Conservation (phyloP, 2,113 vertebrate species). For the Neopipo cinnamomea region DNA sequence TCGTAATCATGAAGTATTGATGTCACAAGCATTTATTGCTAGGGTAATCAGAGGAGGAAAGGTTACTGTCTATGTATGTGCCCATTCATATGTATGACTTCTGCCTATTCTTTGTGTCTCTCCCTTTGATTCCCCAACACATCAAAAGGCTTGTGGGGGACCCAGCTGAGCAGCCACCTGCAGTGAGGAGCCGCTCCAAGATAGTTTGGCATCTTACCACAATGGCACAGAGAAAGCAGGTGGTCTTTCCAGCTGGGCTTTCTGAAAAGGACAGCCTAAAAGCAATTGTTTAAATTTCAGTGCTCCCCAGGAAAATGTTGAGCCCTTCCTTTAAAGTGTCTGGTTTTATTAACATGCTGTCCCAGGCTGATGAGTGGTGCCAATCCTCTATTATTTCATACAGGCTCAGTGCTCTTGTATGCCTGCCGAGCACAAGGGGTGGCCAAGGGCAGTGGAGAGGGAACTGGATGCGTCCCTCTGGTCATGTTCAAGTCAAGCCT, state of each 20-base stretch:
- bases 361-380: neutral
- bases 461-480: neutral
- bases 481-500: neutral
- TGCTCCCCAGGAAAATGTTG: neutral
- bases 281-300: slow-evolving; percentile 28
- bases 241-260: neutral
- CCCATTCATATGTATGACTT: slow-evolving; percentile 46
- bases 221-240: slow-evolving; percentile 19
- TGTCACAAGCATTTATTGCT: slow-evolving; percentile 48
- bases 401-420: accelerated
- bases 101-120: neutral
- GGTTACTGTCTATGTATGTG: slow-evolving; percentile 32
- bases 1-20: slow-evolving; percentile 54
- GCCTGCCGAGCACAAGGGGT: neutral
- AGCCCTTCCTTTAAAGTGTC: neutral
- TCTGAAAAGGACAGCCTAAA: neutral
- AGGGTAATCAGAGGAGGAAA: slow-evolving; percentile 49
- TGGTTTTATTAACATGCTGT: neutral
- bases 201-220: slow-evolving; percentile 1
- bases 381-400: neutral
- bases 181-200: accelerated
- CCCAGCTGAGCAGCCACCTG: neutral
- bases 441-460: neutral
- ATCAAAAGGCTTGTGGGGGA: neutral
- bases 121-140: neutral